A percentile compares a stretch with the other conserved stretches of the same genome.
phyloP scores from a whole-genome alignment of 2,797 vertebrate species.

The Neosilurus hyrtlii region DNA sequence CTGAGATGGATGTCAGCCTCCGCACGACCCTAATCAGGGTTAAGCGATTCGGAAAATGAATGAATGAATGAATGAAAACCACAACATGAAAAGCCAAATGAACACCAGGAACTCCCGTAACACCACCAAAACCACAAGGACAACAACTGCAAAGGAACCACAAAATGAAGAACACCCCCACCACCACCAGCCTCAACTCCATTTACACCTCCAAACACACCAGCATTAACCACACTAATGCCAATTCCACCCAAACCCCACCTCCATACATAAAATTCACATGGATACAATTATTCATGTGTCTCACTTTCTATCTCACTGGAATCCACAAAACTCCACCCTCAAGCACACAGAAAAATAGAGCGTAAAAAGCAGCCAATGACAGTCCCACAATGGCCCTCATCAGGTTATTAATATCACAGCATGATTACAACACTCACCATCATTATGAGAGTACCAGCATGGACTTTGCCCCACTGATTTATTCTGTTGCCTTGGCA shows the following conservation, averaged over 20 bases:
- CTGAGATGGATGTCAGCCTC: too few relatives aligned
- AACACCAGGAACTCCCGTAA: background rate
- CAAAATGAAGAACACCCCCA: background rate
- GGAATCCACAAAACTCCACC: background rate
- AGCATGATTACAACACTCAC: constrained; percentile 49
- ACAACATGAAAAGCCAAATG: background rate
- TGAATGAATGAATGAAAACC: background rate
- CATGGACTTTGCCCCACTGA: constrained; percentile 15
- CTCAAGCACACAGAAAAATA: background rate
- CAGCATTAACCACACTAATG: background rate
- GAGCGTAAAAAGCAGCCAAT: background rate
- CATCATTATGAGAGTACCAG: constrained; percentile 26
- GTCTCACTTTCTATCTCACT: background rate
- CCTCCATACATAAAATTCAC: background rate
- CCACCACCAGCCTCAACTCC: too few relatives aligned
- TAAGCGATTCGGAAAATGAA: too few relatives aligned
- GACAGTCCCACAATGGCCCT: constrained; percentile 29
- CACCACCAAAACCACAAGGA: background rate
- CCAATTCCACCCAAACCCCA: background rate
- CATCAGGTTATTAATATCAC: constrained; percentile 44
- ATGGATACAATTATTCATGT: background rate
- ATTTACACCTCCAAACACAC: background rate
- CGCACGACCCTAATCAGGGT: too few relatives aligned
- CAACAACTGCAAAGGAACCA: background rate
- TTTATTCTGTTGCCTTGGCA: constrained; percentile 47